Evolutionary conservation across 2,888 invertebrate genomes (phyloP), one percentile per base, ranked within the genome.

Genomic region (Hipparchia semele): DNA sequence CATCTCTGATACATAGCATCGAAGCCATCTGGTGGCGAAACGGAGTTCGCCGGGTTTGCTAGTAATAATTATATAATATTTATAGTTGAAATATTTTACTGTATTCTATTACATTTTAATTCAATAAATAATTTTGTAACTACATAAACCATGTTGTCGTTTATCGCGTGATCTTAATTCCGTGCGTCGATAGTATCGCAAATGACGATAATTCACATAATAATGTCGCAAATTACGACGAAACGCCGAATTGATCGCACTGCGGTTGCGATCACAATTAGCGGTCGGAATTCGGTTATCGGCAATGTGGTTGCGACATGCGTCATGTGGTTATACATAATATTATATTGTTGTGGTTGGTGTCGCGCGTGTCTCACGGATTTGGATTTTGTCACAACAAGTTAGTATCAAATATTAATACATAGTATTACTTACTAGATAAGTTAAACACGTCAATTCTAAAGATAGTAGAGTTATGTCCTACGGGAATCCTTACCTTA

Each of bases 201-300:
- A 75, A 76, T 76, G 60, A 60, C 60, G 66, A 67, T 70, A 67
- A 67, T 66, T 68, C 56, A 46, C 59, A n/a, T 53, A 51, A 69
- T 76, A 77, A 75, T 69, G 72, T 73, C 74, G 74, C 73, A 75
- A 77, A 78, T 78, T 75, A 76, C 68, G 39, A 0, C n/a, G 65
- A 73, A 77, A 75, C 51, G 59, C 74, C 75, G 72, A 56, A 68
- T 54, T n/a, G 39, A 61, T 69, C 74, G 74, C 69, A 64, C 60
- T 78, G 79, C 74, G 80, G 80, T 78, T 86, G 79, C 77, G 77
- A 83, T 86, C 80, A 79, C 84, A 86, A 90, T 92, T 91, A 88
- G 89, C 79, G 90, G 91, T 90, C 77, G 83, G 77, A 78, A 77
- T 82, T 79, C 78, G 79, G 76, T 76, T 77, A 77, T 73, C 79